Percentiles rank a stretch among this genome's conserved stretches.
Evolutionary conservation across 1,140 invertebrate species (phyloP).

Genomic region (Gryllus bimaculatus): DNA sequence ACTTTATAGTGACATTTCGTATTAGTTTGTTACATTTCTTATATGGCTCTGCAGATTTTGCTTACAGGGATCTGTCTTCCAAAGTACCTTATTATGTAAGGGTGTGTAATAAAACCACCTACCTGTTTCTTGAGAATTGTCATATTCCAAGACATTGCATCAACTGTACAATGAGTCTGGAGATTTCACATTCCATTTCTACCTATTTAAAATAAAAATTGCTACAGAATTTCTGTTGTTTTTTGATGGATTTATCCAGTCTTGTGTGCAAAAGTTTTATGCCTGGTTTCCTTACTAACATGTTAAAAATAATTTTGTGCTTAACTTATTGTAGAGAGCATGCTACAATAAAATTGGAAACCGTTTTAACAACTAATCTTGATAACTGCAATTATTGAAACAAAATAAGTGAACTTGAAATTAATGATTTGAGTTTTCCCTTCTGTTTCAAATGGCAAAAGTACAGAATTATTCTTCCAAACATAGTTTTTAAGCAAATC

Average conservation of each 20-base stretch:
- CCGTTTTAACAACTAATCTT: no score
- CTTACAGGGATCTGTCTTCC: background rate
- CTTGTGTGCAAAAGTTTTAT: no score
- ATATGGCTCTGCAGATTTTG: background rate
- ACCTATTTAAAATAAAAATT: slow-evolving; percentile 2
- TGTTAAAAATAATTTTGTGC: no score
- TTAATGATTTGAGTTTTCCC: no score
- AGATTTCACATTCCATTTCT: background rate
- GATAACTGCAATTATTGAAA: no score
- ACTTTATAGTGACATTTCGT: background rate
- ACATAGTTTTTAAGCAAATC: no score
- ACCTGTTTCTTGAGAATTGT: background rate
- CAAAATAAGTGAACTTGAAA: no score
- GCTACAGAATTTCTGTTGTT: background rate
- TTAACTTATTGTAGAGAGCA: no score
- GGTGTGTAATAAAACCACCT: background rate
- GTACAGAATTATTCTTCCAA: no score
- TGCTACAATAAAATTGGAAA: no score
- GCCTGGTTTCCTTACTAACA: no score
- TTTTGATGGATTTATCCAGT: background rate
- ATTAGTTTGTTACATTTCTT: background rate
- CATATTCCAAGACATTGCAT: background rate
- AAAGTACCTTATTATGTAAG: background rate
- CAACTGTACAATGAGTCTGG: background rate
- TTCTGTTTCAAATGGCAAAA: no score